Evolutionary conservation across 2,797 vertebrate species (phyloP).

Genomic region (Huso huso): DNA sequence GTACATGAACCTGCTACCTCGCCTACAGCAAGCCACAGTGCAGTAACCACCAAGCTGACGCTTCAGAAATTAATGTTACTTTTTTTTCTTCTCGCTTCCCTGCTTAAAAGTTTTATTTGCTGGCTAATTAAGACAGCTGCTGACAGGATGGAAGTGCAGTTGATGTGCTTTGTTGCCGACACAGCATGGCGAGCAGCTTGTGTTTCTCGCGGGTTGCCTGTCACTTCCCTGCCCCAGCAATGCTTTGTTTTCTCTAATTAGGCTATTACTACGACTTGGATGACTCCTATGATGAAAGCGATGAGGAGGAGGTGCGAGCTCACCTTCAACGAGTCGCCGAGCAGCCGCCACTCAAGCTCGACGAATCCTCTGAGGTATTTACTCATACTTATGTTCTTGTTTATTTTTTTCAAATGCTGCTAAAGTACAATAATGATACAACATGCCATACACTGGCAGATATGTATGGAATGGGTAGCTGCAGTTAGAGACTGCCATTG

Average conservation of each 20-base stretch:
- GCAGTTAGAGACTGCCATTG: too few species aligned
- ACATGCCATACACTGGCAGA: too few species aligned
- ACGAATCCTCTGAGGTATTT: constrained; percentile 72
- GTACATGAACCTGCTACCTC: neutral
- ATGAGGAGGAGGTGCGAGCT: constrained; percentile 81
- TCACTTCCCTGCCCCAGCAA: neutral
- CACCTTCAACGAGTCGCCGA: constrained; percentile 79
- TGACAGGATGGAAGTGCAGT: constrained; percentile 10
- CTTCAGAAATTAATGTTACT: neutral
- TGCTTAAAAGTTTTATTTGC: constrained; percentile 1
- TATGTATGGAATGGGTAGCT: too few species aligned
- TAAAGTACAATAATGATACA: too few species aligned
- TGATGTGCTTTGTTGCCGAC: neutral
- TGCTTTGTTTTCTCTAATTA: constrained; percentile 32
- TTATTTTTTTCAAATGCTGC: too few species aligned
- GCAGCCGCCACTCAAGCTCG: constrained; percentile 80
- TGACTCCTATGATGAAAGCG: constrained; percentile 83
- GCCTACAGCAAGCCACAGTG: neutral
- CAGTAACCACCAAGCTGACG: neutral
- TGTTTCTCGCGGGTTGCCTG: constrained; percentile 2
- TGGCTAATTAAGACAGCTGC: constrained; percentile 15
- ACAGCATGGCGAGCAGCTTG: neutral
- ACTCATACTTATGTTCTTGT: too few species aligned
- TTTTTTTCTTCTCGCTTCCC: neutral
- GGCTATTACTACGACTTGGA: constrained; percentile 84